Evolutionary conservation across 2,797 vertebrate genomes (phyloP), one percentile per base, ranked within the genome.

Genomic region (Echiichthys vipera): DNA sequence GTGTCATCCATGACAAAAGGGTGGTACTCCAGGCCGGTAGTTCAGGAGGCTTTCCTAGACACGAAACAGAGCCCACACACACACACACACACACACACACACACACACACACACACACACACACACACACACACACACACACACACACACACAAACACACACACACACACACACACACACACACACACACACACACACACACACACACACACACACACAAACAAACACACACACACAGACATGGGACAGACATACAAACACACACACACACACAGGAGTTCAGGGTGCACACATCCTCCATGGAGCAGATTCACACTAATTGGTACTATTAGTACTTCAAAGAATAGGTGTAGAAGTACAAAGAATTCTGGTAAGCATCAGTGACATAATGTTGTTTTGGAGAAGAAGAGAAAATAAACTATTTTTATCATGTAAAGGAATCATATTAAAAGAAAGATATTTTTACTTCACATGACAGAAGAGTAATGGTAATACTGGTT

Each of bases 361-460:
- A 27, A 95, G 92, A 94, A 94, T 95, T 92, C 90, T 93, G 95
- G 94, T 94, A 94, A 95, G 93, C 88, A 91, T 95, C 93, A 72
- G 90, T 94, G 94, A 95, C 92, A 94, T 94, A 71, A 95, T 90
- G 56, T 93, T 95, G 95, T 96, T 96, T 96, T 96, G 95, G 93
- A 96, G 58, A 73, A 67, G 49, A 73, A 51, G 30, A 62, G 70
- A 77, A 77, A 80, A 72, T 84, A 94, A 95, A 96, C 95, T 98
- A 98, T 98, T 98, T 99, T 99, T 98, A 97, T 97, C 96, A 94
- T 95, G 95, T 96, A 95, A 95, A 96, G 94, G 94, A 96, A 95
- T 95, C 96, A 95, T 96, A 96, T 93, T 92, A 92, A 96, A 95
- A 97, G 93, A 97, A 95, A 96, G 95, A 95, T 99, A 98, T 98